Evolutionary conservation across 2,888 invertebrate genomes (phyloP), one percentile per base, ranked within the genome.

Genomic region (Tuta absoluta): DNA sequence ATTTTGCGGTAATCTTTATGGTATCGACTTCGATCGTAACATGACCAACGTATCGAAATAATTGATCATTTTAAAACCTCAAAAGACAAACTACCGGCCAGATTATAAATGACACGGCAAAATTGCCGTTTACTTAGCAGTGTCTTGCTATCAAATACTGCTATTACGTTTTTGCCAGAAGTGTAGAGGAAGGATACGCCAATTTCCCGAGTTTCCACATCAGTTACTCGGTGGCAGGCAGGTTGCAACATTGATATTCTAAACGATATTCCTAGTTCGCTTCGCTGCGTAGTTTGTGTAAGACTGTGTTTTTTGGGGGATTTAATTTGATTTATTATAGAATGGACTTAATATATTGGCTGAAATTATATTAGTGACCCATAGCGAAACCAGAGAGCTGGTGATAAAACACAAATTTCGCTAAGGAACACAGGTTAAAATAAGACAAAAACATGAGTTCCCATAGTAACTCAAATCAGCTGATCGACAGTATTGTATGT

Each of bases 191-290:
- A 53, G 53, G 53, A 53, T 24, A 28, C 41, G 14, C 49, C 24
- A 28, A 28, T 62, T 62, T 53, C 28, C 53, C 24, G 14, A 5
- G 24, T 53, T 53, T 53, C 53, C n/a, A 53, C 53, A 53, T 24
- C 53, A 53, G n/a, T 19, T 12, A 59, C 59, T 8, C 5, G 17
- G 45, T 45, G 21, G 53, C 14, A 21, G 24, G 4, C n/a, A 28
- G 24, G 24, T 53, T 53, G 14, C 19, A 51, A 17, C 17, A 17
- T 11, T 11, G 51, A 21, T 51, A 19, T 23, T 19, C 17, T 19
- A 45, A 45, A 45, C 45, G 45, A 45, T 45, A 45, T n/a, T 45
- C 45, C 33, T 33, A 45, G 45, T 7, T n/a, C n/a, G 45, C 45
- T 45, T 45, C 45, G 8, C 45, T 45, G 45, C n/a, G 45, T 45